Evolutionary conservation across 2,888 invertebrate genomes (phyloP), one percentile per base, ranked within the genome.

Genomic region (Dryobota labecula): DNA sequence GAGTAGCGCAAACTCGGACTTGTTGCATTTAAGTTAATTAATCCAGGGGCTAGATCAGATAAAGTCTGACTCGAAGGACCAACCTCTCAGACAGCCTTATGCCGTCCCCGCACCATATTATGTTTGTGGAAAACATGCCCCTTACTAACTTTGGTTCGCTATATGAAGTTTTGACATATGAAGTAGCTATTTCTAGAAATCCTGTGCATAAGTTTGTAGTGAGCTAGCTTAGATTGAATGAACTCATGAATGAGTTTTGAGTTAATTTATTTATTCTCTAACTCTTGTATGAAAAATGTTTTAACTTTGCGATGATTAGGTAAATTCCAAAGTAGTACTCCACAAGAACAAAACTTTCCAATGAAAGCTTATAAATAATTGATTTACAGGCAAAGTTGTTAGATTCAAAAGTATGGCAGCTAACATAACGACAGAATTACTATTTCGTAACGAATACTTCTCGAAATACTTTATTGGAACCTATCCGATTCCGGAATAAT

Each of bases 1-100:
- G 94, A 92, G 94, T 92, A 92, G 90, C 87, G 93, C 94, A 95
- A 95, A 95, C 94, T 92, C 91, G 89, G 92, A 95, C 94, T 95
- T 95, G 95, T 95, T 95, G 95, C 95, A 94, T 95, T 95, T 94
- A 94, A 95, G 92, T 94, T 95, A 95, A 95, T 95, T 95, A 95
- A 95, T 93, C 94, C 91, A 88, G 85, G 83, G 90, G 87, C 90
- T 91, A 90, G 92, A 95, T 94, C 94, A 89, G 95, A 94, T 95
- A 93, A 91, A 92, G 90, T 92, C 92, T 89, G 88, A 87, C 87
- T 90, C 87, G 88, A 86, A 91, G 89, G 90, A 90, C 78, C 83
- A 45, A 82, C 90, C 90, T 89, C 90, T 89, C 87, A 86, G 88
- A 86, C 86, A 49, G 56, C 61, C 73, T 82, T 64, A 75, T 72